Evolutionary conservation across 2,113 vertebrate species (phyloP), one percentile per base, ranked within the genome.

Genomic region (Laticauda laticaudata): DNA sequence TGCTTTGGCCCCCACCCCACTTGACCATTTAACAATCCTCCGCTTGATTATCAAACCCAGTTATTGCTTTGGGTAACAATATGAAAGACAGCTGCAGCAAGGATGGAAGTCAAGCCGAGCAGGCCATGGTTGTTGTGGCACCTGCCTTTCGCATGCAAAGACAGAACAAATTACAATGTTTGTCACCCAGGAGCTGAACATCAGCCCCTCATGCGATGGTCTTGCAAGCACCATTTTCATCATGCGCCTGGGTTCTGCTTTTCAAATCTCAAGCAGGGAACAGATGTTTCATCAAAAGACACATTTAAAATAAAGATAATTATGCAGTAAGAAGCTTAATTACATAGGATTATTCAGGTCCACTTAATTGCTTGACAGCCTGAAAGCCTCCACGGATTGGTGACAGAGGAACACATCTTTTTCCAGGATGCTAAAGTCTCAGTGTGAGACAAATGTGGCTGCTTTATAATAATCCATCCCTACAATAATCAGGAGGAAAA

Each of bases 231-330:
- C 95, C 94, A 95, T 96, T 96, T 96, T 95, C 96, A 95, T 97
- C 93, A 5, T 94, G 94, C 94, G 95, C 92, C 87, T 34, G 95
- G 94, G 92, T 96, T 92, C 96, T 96, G 96, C 96, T 97, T 98
- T 98, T 98, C 96, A 98, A 97, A 97, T 97, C 96, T 97, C 95
- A 96, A 98, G 96, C 95, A 96, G 94, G 96, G 96, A 98, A 97
- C 98, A 98, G 98, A 98, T 98, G 98, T 98, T 98, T 97, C 96
- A 97, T 98, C 97, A 98, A 98, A 98, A 98, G 97, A 97, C 97
- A 98, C 96, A 97, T 98, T 98, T 97, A 97, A 98, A 98, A 97
- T 97, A 98, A 97, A 97, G 97, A 98, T 98, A 98, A 98, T 98
- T 98, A 97, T 98, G 97, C 96, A 96, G 97, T 97, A 98, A 97